Base-by-base conservation (phyloP, 1,140 invertebrate genomes). In the Calosoma granatense region DNA sequence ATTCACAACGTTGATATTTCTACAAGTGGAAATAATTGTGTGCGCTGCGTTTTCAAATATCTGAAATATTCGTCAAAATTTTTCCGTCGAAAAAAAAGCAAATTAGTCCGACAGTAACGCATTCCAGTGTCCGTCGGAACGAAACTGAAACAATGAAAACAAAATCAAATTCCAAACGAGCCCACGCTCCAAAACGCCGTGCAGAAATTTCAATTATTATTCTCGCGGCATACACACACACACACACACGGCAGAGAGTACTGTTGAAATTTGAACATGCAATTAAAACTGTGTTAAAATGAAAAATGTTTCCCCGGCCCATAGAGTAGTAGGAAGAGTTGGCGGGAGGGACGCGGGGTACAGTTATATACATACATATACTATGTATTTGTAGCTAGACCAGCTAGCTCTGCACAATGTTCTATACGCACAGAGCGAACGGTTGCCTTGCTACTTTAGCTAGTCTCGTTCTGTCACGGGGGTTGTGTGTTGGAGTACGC, bases 281-380 rank as follows among this genome's bases (percentile, higher is more conserved):
- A 47, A 47, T 47, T 47, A 47, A 47, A 47, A 47, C 9, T 47
- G 41, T 47, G 41, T 47, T 47, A 47, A 47, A 47, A 47, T 47
- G 41, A 47, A 47, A 47, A 47, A 47, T 47, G 41, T 47, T 9
- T 47, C 26, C 6, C 6, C 26, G 4, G 26, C 26, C 6, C 14
- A 30, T n/a, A n/a, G n/a, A n/a, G n/a, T n/a, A n/a, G n/a, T n/a
- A n/a, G n/a, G n/a, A n/a, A n/a, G n/a, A n/a, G n/a, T n/a, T n/a
- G n/a, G n/a, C n/a, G n/a, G n/a, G n/a, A n/a, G n/a, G n/a, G n/a
- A 36, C 26, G n/a, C 6, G 26, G n/a, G 6, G 26, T 36, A 36
- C 6, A 36, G 26, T 6, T 9, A 36, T n/a, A 36, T 36, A 36
- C n/a, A 36, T n/a, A n/a, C n/a, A n/a, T 36, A 36, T 36, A 36